phyloP scores from a whole-genome alignment of 2,888 invertebrate genomes.

The Cerceris rybyensis region DNA sequence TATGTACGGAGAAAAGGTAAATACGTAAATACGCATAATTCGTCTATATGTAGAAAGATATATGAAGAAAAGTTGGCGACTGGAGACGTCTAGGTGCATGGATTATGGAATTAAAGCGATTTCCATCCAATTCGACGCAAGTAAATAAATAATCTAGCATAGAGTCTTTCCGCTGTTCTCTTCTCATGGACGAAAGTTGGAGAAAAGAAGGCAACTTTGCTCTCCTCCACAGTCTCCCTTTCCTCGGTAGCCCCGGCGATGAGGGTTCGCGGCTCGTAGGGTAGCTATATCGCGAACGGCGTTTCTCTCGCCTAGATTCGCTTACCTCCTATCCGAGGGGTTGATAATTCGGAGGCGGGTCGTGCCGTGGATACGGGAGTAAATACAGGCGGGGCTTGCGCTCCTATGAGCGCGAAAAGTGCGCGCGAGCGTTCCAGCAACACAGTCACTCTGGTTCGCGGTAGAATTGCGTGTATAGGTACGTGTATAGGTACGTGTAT shows the following conservation, averaged over 20 bases:
- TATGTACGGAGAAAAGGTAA: not conserved
- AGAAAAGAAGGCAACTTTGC: no score
- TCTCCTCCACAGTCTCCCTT: no score
- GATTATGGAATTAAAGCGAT: slow-evolving; percentile 77
- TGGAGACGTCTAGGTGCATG: slow-evolving; percentile 76
- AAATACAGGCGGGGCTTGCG: slow-evolving; percentile 73
- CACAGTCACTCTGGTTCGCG: not conserved
- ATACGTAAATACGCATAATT: no score
- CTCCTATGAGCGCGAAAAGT: not conserved
- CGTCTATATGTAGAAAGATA: not conserved
- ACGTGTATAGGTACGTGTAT: slow-evolving; percentile 43
- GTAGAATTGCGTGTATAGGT: not conserved
- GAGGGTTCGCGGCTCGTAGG: slow-evolving; percentile 33
- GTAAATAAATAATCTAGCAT: slow-evolving; percentile 78
- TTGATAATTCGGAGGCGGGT: slow-evolving; percentile 73
- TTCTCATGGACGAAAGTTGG: not conserved
- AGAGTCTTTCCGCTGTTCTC: slow-evolving; percentile 78
- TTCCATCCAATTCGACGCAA: slow-evolving; percentile 77
- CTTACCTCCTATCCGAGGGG: slow-evolving; percentile 69
- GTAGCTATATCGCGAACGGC: slow-evolving; percentile 53
- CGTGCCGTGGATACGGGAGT: slow-evolving; percentile 64
- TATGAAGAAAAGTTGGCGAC: slow-evolving; percentile 77
- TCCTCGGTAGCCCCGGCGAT: not conserved
- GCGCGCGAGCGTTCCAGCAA: not conserved
- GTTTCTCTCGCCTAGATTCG: slow-evolving; percentile 63